phyloP scores from a whole-genome alignment of 1,140 invertebrate genomes.

The Cydia strobilella region DNA sequence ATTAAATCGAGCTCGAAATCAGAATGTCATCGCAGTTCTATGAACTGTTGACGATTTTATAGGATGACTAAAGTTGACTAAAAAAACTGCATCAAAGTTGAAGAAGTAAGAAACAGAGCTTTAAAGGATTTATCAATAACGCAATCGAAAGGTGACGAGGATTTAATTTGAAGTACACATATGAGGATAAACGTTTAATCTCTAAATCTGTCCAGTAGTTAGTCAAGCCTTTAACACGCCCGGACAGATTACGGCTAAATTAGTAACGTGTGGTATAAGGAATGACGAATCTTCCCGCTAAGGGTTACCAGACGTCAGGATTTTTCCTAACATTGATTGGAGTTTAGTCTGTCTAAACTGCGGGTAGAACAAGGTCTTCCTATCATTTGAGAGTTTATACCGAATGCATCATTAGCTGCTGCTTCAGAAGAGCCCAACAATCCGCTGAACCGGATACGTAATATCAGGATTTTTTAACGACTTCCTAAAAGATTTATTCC shows the following conservation, averaged over 20 bases:
- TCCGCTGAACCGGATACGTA: too few relatives aligned
- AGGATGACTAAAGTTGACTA: not conserved
- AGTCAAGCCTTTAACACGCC: conserved; percentile 9
- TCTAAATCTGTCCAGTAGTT: not conserved
- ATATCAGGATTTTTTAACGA: too few relatives aligned
- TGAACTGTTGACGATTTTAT: not conserved
- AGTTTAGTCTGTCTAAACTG: not conserved
- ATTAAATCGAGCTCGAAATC: conserved; percentile 35
- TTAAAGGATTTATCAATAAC: not conserved
- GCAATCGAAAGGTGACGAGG: not conserved
- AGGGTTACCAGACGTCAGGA: not conserved
- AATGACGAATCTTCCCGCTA: not conserved
- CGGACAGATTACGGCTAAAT: conserved; percentile 22
- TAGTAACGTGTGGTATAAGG: conserved; percentile 7
- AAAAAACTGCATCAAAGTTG: not conserved
- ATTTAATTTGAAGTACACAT: not conserved
- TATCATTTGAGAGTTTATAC: too few relatives aligned
- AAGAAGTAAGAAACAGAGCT: not conserved
- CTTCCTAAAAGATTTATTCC: too few relatives aligned
- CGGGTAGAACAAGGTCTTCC: too few relatives aligned
- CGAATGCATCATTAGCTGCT: too few relatives aligned
- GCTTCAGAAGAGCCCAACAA: too few relatives aligned
- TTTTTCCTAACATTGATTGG: not conserved
- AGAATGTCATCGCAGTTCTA: conserved; percentile 35
- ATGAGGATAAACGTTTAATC: conserved; percentile 11